Base-by-base conservation (phyloP, 2,113 vertebrate genomes). In the Canis aureus region DNA sequence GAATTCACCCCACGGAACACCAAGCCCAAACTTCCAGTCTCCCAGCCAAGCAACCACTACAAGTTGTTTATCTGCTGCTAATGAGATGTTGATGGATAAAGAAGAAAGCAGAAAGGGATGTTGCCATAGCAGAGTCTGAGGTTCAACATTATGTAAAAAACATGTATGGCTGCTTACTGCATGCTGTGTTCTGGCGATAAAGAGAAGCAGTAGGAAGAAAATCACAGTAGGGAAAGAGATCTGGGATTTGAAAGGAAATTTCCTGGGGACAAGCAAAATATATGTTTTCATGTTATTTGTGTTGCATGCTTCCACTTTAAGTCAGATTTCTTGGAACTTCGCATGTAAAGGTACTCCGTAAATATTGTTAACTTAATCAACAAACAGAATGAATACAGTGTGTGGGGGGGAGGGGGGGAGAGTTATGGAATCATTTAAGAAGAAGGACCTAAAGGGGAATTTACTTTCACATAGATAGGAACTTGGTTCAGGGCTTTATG, bases 141-240 rank as follows among this genome's bases (percentile, higher is more conserved):
- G 43, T 95, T 67, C 81, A 83, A 6, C 3, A 92, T 22, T 55
- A 84, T 55, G 13, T n/a, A 85, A 76, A 85, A 51, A 35, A 7
- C 38, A 82, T 51, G 35, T 64, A 57, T 96, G 25, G 55, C 11
- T 94, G 20, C 32, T 60, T 74, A 62, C 4, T 82, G 11, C 23
- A 79, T 78, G 17, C 81, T 94, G 51, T 32, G 51, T 85, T 89
- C 29, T 86, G 59, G 22, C 0, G 17, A 83, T 55, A 83, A 93
- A 95, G 29, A 94, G 27, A 89, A 93, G 7, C 25, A 10, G 19
- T 74, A n/a, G 35, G 17, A 93, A 83, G 15, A 93, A 95, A 57
- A 67, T 92, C 62, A 80, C 23, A 64, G 25, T n/a, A 66, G 27
- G 53, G 9, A 71, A 86, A 55, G n/a, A 57, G 25, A 82, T 17